Base-by-base conservation (phyloP, 2,888 invertebrate genomes). In the Perdita meconis region DNA sequence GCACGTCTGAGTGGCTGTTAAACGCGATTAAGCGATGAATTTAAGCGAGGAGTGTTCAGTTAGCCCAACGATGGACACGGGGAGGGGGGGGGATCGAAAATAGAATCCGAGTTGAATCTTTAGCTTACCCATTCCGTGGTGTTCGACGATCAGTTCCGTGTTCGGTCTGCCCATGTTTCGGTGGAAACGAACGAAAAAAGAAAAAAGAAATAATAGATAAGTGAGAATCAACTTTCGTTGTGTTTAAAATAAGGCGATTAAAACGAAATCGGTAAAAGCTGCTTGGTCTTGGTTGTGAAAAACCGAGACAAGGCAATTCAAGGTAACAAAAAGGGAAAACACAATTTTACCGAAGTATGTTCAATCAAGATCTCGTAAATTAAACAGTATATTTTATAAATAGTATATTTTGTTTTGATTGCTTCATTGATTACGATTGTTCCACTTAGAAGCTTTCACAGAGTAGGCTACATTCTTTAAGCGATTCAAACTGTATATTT, bases 71-170 rank as follows among this genome's bases (percentile, higher is more conserved):
- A 6, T 6, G n/a, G n/a, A 44, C 10, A 16, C 16, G 30, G 4
- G 2, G 26, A 0, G 12, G 10, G 12, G 10, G 1, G 1, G 19
- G 12, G 22, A 50, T 10, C n/a, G 24, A 26, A 19, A 26, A 24
- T 36, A 55, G 22, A 65, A 64, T 57, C 44, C 38, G 8, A n/a
- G 3, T 65, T 36, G 4, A 51, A 26, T 51, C 8, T 57, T 72
- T 66, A 26, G 66, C 72, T 72, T 72, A 72, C 72, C 72, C 59
- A 66, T 72, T 59, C 36, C 12, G 36, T 44, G 53, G 30, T n/a
- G 59, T 59, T 26, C 53, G 53, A 22, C 36, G 36, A 55, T 36
- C 13, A 22, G 38, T 55, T 55, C 44, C 42, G 22, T 53, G 24
- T 26, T 30, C 30, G 26, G 22, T 26, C 72, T 66, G 36, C 19